A percentile compares a stretch with the other conserved stretches of the same genome.
Conservation (phyloP, 1,140 invertebrate genomes). For the Lerema accius region DNA sequence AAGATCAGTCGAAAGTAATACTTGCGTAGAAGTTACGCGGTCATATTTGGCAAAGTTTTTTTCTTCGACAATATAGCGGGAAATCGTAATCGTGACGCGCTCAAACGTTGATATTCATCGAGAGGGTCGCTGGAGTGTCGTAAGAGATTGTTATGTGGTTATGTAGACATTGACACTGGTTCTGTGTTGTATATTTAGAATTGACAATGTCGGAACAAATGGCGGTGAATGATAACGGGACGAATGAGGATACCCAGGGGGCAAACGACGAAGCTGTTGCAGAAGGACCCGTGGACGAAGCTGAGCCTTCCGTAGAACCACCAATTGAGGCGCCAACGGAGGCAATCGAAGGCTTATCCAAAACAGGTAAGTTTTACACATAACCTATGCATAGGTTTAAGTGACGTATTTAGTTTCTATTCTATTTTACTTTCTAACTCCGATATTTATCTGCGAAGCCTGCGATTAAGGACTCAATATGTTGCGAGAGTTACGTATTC, state of each 20-base stretch:
- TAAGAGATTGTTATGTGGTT: slow-evolving; percentile 73
- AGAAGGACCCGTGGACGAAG: slow-evolving; percentile 25
- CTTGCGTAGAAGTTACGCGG: slow-evolving; percentile 34
- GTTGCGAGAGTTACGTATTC: background rate
- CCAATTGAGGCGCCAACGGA: slow-evolving; percentile 11
- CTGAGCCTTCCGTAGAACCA: slow-evolving; percentile 18
- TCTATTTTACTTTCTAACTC: slow-evolving; percentile 29
- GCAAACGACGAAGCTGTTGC: slow-evolving; percentile 36
- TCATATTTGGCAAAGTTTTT: slow-evolving; percentile 51
- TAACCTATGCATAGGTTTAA: slow-evolving; percentile 38
- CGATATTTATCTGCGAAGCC: slow-evolving; percentile 7
- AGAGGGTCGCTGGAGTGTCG: slow-evolving; percentile 58
- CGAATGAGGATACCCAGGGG: slow-evolving; percentile 56
- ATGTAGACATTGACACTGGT: slow-evolving; percentile 67
- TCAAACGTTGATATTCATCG: slow-evolving; percentile 64
- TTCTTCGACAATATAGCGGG: slow-evolving; percentile 74
- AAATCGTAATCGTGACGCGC: slow-evolving; percentile 78
- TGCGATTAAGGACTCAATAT: background rate
- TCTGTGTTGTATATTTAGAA: slow-evolving; percentile 65
- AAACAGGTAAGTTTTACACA: slow-evolving; percentile 39
- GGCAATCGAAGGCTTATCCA: slow-evolving; percentile 5
- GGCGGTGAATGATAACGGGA: slow-evolving; percentile 75
- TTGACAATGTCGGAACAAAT: slow-evolving; percentile 81
- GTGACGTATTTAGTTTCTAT: slow-evolving; percentile 27
- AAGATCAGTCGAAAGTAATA: background rate